Base-by-base conservation (phyloP, 1,140 invertebrate species). In the Diabrotica virgifera region DNA sequence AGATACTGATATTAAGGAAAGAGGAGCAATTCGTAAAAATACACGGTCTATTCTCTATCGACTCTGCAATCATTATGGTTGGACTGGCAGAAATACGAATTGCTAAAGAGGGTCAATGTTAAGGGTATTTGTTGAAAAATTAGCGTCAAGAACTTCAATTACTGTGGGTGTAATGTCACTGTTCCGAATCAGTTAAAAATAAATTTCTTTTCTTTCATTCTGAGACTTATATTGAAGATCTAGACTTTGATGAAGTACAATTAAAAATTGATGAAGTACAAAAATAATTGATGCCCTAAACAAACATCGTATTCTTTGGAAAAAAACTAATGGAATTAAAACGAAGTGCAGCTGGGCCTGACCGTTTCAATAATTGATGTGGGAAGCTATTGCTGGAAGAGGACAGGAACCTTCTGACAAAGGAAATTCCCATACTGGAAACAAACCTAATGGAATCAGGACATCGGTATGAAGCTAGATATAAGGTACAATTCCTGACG, bases 91-190 rank as follows among this genome's bases (percentile, higher is more conserved):
- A 79, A 84, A 11, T 89, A 87, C 72, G 86, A 89, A 73, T 76
- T 82, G 51, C 78, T 87, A 8, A 86, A 89, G 51, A 78, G 80
- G 7, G 82, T 87, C 68, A 90, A 90, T 74, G 82, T 91, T 0
- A 82, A 85, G 73, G 73, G 51, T 84, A 58, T 92, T 92, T 75
- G 82, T 94, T 36, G 84, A 85, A 0, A 87, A 88, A 72, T 76
- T 91, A n/a, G 2, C 82, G 90, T 5, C 74, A 80, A 2, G 88
- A 94, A 73, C 83, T 94, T 6, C 76, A 80, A 59, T 74, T 85
- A 56, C 85, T 87, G 79, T 94, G 91, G 90, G 85, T 90, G 62
- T 84, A 85, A 70, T 89, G 90, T 59, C 85, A 86, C 74, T 87
- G 86, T 70, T 85, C 85, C 50, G 78, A 82, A 54, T 73, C 82